phyloP scores from a whole-genome alignment of 2,888 invertebrate genomes.

The Crematogaster levior region DNA sequence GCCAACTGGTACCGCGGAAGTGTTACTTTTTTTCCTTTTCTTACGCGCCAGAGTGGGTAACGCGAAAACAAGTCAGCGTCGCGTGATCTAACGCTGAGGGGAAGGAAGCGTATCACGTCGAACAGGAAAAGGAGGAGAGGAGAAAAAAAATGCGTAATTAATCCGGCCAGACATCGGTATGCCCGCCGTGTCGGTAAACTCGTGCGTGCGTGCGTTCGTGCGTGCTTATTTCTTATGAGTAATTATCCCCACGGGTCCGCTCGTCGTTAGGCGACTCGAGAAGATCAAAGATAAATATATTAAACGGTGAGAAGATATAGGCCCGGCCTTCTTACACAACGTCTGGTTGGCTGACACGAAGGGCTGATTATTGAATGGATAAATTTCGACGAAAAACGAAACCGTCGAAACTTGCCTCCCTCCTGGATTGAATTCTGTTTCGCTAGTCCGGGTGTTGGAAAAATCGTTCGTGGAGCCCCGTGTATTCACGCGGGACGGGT shows the following conservation, averaged over 20 bases:
- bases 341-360: constrained; percentile 1
- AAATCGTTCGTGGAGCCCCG: not conserved
- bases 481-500: constrained; percentile 41
- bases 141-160: constrained; percentile 56
- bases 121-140: constrained; percentile 15
- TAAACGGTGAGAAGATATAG: constrained; percentile 71
- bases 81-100: constrained; percentile 33
- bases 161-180: constrained; percentile 61
- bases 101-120: constrained; percentile 48
- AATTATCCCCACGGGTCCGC: constrained; percentile 67
- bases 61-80: constrained; percentile 40
- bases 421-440: constrained; percentile 66
- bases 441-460: not conserved
- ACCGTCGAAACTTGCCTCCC: constrained; percentile 20
- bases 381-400: constrained; percentile 64
- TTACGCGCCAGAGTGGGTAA: constrained; percentile 11
- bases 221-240: constrained; percentile 70
- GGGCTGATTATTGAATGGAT: constrained; percentile 70
- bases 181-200: constrained; percentile 46
- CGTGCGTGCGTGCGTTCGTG: constrained; percentile 32
- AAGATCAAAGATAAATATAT: constrained; percentile 76
- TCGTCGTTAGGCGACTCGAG: constrained; percentile 72
- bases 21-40: constrained; percentile 14
- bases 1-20: constrained; percentile 30
- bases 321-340: constrained; percentile 8